These are phyloP conservation scores for Python bivittatus DNA, from an alignment of 2,113 vertebrate species.

Conservation along the genomic window DNA sequence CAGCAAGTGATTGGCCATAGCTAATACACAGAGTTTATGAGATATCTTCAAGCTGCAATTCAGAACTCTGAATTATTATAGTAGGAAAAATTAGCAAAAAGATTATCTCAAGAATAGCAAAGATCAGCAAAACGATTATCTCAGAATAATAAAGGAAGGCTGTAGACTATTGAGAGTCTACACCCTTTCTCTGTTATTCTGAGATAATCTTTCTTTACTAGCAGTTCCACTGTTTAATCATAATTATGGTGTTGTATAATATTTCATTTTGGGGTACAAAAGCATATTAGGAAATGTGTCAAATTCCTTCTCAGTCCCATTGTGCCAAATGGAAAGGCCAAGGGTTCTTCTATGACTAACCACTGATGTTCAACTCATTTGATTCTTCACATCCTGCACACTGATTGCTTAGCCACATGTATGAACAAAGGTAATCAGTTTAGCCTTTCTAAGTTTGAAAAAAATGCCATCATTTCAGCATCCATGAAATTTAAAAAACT, in stretches of 20 bases:
- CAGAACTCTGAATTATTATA: neutral
- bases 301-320: neutral
- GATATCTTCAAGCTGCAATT: neutral
- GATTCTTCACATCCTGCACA: neutral
- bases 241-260: neutral
- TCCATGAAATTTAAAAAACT: neutral
- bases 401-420: neutral
- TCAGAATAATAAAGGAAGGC: neutral
- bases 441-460: neutral
- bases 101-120: neutral
- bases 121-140: neutral
- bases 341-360: neutral
- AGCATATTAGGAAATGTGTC: neutral
- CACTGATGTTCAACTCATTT: neutral
- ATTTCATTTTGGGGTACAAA: neutral
- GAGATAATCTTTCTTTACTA: conserved; percentile 1
- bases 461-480: neutral
- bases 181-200: neutral
- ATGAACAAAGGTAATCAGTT: neutral
- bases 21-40: neutral
- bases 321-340: neutral
- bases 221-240: neutral
- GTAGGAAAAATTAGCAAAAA: neutral
- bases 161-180: neutral
- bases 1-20: neutral